Percentiles rank a stretch among this genome's conserved stretches.
Evolutionary conservation across 1,140 invertebrate genomes (phyloP).

Genomic region (Pissodes strobi): DNA sequence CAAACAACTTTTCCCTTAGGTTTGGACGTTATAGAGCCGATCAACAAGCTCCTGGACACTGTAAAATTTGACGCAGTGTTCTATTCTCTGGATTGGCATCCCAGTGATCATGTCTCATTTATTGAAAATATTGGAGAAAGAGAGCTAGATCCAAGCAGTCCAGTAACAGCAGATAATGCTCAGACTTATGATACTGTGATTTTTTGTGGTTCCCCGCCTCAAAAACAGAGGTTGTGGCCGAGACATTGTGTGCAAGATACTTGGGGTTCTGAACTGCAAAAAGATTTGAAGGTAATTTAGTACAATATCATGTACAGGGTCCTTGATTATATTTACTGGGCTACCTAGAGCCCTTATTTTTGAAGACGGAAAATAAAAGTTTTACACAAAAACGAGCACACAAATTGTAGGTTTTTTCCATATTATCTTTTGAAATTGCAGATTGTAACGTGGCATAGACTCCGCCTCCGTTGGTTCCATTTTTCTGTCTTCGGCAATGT

Average conservation of each 20-base stretch:
- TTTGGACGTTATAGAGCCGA: slow-evolving; percentile 85
- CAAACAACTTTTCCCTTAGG: slow-evolving; percentile 9
- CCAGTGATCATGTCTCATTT: slow-evolving; percentile 94
- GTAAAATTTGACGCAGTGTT: slow-evolving; percentile 91
- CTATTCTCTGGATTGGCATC: slow-evolving; percentile 98
- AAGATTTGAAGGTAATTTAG: slow-evolving; percentile 86
- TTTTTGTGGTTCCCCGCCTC: slow-evolving; percentile 82
- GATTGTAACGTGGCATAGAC: too few relatives aligned
- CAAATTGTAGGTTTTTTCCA: too few relatives aligned
- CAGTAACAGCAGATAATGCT: slow-evolving; percentile 73
- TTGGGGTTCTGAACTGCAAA: slow-evolving; percentile 92
- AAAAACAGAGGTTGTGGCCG: slow-evolving; percentile 91
- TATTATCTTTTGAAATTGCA: too few relatives aligned
- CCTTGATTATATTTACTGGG: too few relatives aligned
- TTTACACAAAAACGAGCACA: too few relatives aligned
- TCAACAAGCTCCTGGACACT: slow-evolving; percentile 85
- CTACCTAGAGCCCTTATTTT: too few relatives aligned
- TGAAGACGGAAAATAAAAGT: too few relatives aligned
- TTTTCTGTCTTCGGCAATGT: too few relatives aligned
- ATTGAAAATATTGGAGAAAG: slow-evolving; percentile 83
- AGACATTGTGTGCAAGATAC: slow-evolving; percentile 93
- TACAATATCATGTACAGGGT: too few relatives aligned
- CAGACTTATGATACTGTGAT: slow-evolving; percentile 88
- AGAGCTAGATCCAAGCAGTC: slow-evolving; percentile 70
- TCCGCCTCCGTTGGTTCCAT: too few relatives aligned